A percentile compares a stretch with the other conserved stretches of the same genome.
These are phyloP conservation scores for Leuctra nigra DNA, from an alignment of 2,888 invertebrate species.

Conservation along the genomic window DNA sequence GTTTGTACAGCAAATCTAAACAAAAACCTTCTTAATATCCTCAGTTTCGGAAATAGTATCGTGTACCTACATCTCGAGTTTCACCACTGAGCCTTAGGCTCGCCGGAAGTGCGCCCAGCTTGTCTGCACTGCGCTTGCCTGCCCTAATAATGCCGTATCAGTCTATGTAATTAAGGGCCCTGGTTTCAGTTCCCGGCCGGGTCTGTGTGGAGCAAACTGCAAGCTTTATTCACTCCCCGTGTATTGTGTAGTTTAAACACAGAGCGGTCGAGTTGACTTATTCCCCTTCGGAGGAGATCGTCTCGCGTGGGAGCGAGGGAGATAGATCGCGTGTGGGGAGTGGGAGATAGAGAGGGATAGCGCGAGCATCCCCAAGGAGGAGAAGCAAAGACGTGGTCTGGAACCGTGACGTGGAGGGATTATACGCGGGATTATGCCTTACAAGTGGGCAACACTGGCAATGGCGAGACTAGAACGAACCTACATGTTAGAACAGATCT, in stretches of 20 bases:
- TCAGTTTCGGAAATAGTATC: no score
- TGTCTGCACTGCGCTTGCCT: no score
- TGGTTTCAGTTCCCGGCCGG: neutral
- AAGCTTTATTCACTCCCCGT: neutral
- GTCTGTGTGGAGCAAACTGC: no score
- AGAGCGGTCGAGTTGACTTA: neutral
- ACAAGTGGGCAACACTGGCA: neutral
- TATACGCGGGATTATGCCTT: neutral
- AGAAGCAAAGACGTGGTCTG: neutral
- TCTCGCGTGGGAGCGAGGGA: neutral
- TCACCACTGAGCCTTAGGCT: no score
- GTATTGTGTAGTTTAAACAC: neutral
- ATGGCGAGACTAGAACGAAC: no score
- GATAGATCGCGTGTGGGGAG: no score
- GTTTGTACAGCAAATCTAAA: no score
- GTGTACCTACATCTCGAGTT: no score
- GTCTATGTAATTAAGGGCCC: neutral
- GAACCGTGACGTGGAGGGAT: neutral
- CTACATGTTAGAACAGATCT: no score
- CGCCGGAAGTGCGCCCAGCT: no score
- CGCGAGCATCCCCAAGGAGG: neutral
- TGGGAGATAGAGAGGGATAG: neutral
- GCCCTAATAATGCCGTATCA: no score
- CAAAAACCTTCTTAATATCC: no score
- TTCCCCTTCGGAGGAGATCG: neutral